Evolutionary conservation across 2,797 vertebrate species (phyloP).

Genomic region (Sparus aurata): DNA sequence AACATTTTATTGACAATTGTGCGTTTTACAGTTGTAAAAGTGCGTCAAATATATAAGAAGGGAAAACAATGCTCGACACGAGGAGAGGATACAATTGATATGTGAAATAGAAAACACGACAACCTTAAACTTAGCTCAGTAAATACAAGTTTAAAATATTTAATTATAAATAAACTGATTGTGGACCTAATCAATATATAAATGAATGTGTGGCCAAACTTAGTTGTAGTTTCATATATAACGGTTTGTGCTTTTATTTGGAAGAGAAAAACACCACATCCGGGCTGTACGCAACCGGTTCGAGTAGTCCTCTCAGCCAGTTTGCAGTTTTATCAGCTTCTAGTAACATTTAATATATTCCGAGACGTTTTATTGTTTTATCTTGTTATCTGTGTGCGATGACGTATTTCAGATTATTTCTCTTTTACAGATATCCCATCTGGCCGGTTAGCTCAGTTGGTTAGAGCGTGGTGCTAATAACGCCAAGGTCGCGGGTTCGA

Average conservation of each 20-base stretch:
- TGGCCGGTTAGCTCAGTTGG: constrained; percentile 74
- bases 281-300: no score
- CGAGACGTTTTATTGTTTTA: neutral
- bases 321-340: neutral
- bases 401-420: no score
- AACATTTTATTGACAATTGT: constrained; percentile 27
- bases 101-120: neutral
- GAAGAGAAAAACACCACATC: neutral
- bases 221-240: neutral
- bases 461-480: constrained; percentile 86
- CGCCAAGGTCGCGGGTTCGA: constrained; percentile 78
- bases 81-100: neutral
- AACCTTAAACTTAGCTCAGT: neutral
- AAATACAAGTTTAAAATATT: neutral
- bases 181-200: neutral
- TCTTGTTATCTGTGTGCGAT: no score
- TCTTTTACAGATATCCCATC: no score
- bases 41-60: neutral
- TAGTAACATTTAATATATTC: no score
- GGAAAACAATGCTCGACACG: neutral
- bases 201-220: neutral
- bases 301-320: no score
- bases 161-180: neutral
- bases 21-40: no score
- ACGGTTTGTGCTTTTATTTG: constrained; percentile 14